phyloP scores from a whole-genome alignment of 2,888 invertebrate species.

The Oscheius sp. region DNA sequence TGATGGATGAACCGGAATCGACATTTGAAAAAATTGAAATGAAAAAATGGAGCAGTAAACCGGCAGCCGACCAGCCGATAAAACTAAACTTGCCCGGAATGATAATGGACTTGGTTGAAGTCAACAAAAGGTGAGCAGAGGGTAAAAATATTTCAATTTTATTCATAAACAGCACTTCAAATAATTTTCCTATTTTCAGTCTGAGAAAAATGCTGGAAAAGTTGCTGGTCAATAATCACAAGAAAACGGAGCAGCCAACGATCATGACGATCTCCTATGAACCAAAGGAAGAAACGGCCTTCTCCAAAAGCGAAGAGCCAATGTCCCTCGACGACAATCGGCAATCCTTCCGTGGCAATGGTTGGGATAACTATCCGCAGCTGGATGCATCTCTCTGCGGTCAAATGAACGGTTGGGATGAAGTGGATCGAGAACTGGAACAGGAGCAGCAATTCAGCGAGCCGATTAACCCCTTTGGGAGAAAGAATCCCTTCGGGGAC shows the following conservation, averaged over 20 bases:
- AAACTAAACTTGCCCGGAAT: too few relatives aligned
- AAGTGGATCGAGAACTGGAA: conserved; percentile 10
- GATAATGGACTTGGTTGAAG: too few relatives aligned
- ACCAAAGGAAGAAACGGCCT: not conserved
- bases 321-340: not conserved
- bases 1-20: not conserved
- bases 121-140: too few relatives aligned
- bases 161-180: not conserved
- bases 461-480: not conserved
- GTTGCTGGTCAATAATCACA: not conserved
- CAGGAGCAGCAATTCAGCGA: not conserved
- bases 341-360: not conserved
- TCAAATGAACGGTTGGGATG: not conserved
- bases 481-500: conserved; percentile 6
- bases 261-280: not conserved
- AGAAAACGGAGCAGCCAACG: not conserved
- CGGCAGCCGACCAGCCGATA: not conserved
- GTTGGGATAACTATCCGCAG: not conserved
- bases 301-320: not conserved
- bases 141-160: not conserved
- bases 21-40: not conserved
- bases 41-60: not conserved
- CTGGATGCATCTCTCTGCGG: not conserved
- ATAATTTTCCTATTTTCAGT: not conserved
- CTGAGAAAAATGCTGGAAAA: not conserved